Percentiles rank a stretch among this genome's conserved stretches.
These are phyloP conservation scores for Onthophagus taurus DNA, from an alignment of 1,140 invertebrate genomes.

Conservation along the genomic window DNA sequence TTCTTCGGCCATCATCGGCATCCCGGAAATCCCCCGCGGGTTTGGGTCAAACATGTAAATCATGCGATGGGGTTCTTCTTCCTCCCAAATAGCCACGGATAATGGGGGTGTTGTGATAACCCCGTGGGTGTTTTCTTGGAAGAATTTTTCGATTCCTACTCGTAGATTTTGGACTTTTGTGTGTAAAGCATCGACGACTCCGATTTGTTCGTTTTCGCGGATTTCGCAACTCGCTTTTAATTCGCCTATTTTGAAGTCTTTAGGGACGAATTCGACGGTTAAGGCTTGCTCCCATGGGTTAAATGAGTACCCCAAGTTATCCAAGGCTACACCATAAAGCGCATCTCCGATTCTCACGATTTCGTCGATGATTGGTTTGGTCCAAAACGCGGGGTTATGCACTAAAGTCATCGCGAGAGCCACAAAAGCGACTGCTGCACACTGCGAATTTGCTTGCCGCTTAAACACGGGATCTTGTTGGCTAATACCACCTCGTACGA, in stretches of 20 bases:
- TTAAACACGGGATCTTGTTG: slow-evolving; percentile 37
- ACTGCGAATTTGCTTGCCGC: slow-evolving; percentile 36
- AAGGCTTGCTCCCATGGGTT: slow-evolving; percentile 43
- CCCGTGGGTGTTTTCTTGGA: slow-evolving; percentile 40
- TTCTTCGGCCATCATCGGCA: slow-evolving; percentile 24
- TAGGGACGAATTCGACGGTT: slow-evolving; percentile 32
- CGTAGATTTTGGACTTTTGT: slow-evolving; percentile 34
- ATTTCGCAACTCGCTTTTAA: slow-evolving; percentile 39
- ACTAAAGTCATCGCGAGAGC: slow-evolving; percentile 40
- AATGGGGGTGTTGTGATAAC: slow-evolving; percentile 38
- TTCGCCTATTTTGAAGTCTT: slow-evolving; percentile 36
- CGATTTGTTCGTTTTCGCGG: slow-evolving; percentile 37
- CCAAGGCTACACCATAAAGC: slow-evolving; percentile 23
- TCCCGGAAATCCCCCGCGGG: slow-evolving; percentile 40
- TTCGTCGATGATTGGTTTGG: slow-evolving; percentile 41
- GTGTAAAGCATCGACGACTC: slow-evolving; percentile 37
- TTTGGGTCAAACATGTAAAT: slow-evolving; percentile 45
- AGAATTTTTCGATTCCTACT: slow-evolving; percentile 38
- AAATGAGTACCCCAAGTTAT: slow-evolving; percentile 40
- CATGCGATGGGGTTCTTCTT: slow-evolving; percentile 23
- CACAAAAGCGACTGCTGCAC: slow-evolving; percentile 38
- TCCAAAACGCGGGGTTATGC: slow-evolving; percentile 41
- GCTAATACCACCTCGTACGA: slow-evolving; percentile 35
- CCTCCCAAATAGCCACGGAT: slow-evolving; percentile 41
- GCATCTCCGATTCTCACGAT: slow-evolving; percentile 33